Evolutionary conservation across 2,113 vertebrate genomes (phyloP), one percentile per base, ranked within the genome.

Genomic region (Tylochromis polylepis): DNA sequence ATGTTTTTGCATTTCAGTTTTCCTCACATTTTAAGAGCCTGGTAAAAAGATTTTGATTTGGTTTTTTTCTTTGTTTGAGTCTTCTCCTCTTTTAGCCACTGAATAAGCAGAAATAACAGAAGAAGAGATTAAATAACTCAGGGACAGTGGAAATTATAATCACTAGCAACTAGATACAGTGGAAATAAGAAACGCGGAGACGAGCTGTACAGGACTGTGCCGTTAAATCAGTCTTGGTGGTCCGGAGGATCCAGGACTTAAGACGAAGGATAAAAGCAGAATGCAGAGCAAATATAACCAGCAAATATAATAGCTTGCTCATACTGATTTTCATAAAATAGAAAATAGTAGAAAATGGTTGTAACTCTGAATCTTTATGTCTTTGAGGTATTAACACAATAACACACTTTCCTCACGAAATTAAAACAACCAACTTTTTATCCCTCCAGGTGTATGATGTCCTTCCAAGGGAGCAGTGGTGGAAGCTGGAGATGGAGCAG

Each of bases 391-490:
- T 43, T 70, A 4, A 70, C 65, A 38, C 20, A 62, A 34, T 36
- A 6, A 34, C 29, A 2, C 9, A 34, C 5, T 10, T 62, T 20
- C 59, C 4, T 72, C 3, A 22, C 16, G 22, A 10, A 43, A 79
- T 27, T 8, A 59, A 86, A 81, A 56, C 5, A 22, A 34, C 29
- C 49, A 3, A 57, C 43, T 18, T 60, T 20, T 9, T 18, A 78
- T 60, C 41, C 59, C 16, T 85, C 3, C 46, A 99, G 98, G 90
- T 88, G n/a, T 60, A 46, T 0, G 2, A 83, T 3, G 27, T 90
- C 89, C 92, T 99, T 65, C 97, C 98, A 0, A 96, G 98, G 58
- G 97, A 99, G 77, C 92, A 95, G 3, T 98, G 98, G 98, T 95
- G 93, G 57, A 85, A 93, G 0, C 92, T 98, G 70, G 97, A 97